Percentiles rank a stretch among this genome's conserved stretches.
Evolutionary conservation across 1,140 invertebrate species (phyloP).

Genomic region (Dreissena rostriformis): DNA sequence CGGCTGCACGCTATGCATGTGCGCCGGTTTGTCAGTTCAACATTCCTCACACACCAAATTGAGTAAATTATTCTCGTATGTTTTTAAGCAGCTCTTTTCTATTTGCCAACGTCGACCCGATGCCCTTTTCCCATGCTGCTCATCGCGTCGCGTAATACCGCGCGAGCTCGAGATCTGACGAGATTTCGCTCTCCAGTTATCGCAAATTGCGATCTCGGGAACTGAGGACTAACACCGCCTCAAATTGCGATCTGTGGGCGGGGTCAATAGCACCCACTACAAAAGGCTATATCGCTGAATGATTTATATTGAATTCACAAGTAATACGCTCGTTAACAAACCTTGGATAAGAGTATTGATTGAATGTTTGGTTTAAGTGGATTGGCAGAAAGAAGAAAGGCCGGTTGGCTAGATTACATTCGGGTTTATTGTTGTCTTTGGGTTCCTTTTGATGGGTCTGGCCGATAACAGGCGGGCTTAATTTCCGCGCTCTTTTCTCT

Average conservation of each 20-base stretch:
- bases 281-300: constrained; percentile 29
- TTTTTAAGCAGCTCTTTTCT: too few species aligned
- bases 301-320: constrained; percentile 32
- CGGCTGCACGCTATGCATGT: too few species aligned
- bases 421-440: background rate
- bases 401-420: background rate
- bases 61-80: too few species aligned
- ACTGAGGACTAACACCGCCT: constrained; percentile 32
- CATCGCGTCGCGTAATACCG: too few species aligned
- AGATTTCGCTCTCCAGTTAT: too few species aligned
- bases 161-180: too few species aligned
- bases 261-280: constrained; percentile 12
- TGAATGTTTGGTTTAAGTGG: constrained; percentile 15
- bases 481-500: background rate
- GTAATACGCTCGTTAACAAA: constrained; percentile 33
- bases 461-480: background rate
- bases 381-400: constrained; percentile 12
- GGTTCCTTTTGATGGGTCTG: background rate
- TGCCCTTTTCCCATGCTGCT: too few species aligned
- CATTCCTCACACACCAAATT: too few species aligned
- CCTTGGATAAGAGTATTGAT: background rate
- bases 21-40: too few species aligned
- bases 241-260: constrained; percentile 41
- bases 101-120: too few species aligned
- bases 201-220: too few species aligned